Evolutionary conservation across 2,113 vertebrate species (phyloP), one percentile per base, ranked within the genome.

Genomic region (Willisornis vidua): DNA sequence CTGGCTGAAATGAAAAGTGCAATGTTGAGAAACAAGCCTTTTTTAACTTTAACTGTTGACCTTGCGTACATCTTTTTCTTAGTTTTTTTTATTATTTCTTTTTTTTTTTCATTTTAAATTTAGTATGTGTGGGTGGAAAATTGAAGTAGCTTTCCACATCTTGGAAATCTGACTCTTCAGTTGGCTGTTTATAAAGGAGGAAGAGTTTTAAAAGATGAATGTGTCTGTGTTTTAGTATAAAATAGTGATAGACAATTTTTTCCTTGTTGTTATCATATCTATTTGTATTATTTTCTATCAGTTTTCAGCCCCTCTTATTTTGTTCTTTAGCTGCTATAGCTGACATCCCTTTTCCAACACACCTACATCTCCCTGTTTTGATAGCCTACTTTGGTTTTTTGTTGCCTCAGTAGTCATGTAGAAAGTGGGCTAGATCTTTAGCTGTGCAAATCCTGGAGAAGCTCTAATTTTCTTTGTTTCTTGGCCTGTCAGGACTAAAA

Each of bases 111-210:
- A 55, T 90, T 59, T 65, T 7, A 19, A 54, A 81, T 63, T 65
- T 73, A 37, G 1, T 1, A 1, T 25, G 6, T 41, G 8, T 63
- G 5, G 7, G 12, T 10, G 10, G 3, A 20, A 41, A 29, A 87
- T 14, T 35, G 11, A 28, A n/a, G 7, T 26, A 39, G 3, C 9
- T 82, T 51, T 87, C 39, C 20, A 25, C 61, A 19, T 9, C 15
- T 61, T 79, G 54, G 91, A 91, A 85, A 70, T 37, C 18, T 72
- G 33, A 41, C 12, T 77, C 13, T 67, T 76, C 3, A 6, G 8
- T 61, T 87, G 65, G 31, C 22, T 85, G 15, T 24, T 68, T 83
- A 65, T 73, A 48, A 73, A 65, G 20, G 10, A 86, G 7, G 9
- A 51, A 49, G 14, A 33, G 10, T 74, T 91, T 92, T 76, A 62